Evolutionary conservation across 2,113 vertebrate species (phyloP), one percentile per base, ranked within the genome.

Genomic region (Oostethus manadensis): DNA sequence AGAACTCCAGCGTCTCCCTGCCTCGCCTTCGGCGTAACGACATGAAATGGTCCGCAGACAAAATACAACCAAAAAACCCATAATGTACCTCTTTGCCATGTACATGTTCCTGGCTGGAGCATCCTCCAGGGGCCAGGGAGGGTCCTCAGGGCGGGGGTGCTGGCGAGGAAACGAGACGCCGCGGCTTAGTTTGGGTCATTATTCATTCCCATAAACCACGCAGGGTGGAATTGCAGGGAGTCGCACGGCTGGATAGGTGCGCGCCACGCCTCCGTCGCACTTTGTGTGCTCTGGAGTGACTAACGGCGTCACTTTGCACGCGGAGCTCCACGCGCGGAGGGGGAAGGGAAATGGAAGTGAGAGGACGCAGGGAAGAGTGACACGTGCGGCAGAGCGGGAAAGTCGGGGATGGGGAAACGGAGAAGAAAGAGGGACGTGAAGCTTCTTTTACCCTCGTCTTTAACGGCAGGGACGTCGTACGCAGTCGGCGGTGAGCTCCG

Each of bases 1-100:
- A 93, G 87, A 87, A 86, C 84, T 90, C 84, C 90, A 87, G 51
- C 88, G 89, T 92, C 92, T 93, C 93, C 91, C 91, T 92, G 91
- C 78, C 74, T 81, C 60, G 61, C 84, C 91, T 90, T 57, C 29
- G 0, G 58, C n/a, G 89, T 94, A 95, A 94, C 92, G 91, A 94
- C 91, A 88, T 92, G 89, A 94, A 96, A 93, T 94, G 91, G 93
- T 92, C 81, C 81, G 89, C 84, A 78, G 80, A 86, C 76, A 89
- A 93, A 92, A 92, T 88, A 92, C 45, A 17, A 26, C 2, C 64
- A 49, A 79, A 88, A 69, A 73, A 86, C 85, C 87, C 89, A 86
- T n/a, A 29, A 79, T 71, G 87, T 90, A 90, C 92, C 92, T 92
- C 92, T 90, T 91, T 90, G 70, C 88, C 90, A 93, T 94, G 92